Evolutionary conservation across 2,113 vertebrate genomes (phyloP).

Genomic region (Typhlomys cinereus): DNA sequence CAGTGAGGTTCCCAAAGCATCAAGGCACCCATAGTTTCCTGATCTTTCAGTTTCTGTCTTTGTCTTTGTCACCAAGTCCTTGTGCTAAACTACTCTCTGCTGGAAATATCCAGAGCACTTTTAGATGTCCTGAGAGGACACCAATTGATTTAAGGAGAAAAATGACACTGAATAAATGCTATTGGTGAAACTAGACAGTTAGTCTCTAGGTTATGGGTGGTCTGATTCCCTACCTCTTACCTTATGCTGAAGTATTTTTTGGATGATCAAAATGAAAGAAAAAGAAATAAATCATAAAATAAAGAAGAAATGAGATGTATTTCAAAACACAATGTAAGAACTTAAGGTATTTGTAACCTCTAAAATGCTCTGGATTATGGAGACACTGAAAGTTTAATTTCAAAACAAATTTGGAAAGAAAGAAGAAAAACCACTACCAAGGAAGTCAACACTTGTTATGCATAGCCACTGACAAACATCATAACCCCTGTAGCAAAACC

Average conservation of each 20-base stretch:
- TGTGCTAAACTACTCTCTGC: background rate
- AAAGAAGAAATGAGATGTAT: background rate
- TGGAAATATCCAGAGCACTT: slow-evolving; percentile 24
- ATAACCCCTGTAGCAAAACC: background rate
- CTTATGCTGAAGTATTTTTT: slow-evolving; percentile 45
- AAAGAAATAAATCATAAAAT: slow-evolving; percentile 1
- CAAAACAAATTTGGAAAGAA: background rate
- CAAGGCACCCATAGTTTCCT: background rate
- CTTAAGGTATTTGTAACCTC: background rate
- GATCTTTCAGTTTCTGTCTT: background rate
- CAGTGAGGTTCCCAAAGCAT: background rate
- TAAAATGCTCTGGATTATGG: background rate
- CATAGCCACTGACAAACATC: background rate
- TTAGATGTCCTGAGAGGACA: slow-evolving; percentile 7
- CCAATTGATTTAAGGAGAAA: background rate
- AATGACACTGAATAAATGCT: slow-evolving; percentile 14
- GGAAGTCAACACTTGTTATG: background rate
- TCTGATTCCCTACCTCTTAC: background rate
- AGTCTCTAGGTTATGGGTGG: background rate
- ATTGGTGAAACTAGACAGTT: background rate
- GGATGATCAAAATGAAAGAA: background rate
- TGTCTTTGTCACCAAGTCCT: background rate
- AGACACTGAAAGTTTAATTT: slow-evolving; percentile 33
- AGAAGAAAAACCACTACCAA: background rate
- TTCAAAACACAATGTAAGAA: background rate